These are phyloP conservation scores for Strigamia crassipes DNA, from an alignment of 2,888 invertebrate species.

Conservation along the genomic window DNA sequence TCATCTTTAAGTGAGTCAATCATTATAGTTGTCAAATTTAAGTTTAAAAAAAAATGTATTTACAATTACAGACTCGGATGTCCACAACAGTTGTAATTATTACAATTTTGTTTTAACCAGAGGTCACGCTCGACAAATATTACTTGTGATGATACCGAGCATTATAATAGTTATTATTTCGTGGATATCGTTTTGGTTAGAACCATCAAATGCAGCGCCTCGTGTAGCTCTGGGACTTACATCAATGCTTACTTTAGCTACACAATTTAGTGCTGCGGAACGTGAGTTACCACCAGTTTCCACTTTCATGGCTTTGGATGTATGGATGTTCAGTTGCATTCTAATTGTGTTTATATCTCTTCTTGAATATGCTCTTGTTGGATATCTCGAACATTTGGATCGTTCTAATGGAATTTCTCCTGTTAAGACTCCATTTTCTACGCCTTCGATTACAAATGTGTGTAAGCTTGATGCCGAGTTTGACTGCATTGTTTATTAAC, in stretches of 20 bases:
- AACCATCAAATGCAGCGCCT: background rate
- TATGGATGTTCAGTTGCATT: conserved; percentile 14
- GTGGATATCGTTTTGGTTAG: conserved; percentile 27
- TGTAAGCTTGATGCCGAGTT: too few relatives aligned
- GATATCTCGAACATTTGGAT: background rate
- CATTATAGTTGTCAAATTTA: background rate
- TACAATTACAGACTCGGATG: background rate
- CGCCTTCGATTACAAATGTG: too few relatives aligned
- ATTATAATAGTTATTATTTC: conserved; percentile 1
- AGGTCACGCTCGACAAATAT: background rate
- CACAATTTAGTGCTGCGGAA: background rate
- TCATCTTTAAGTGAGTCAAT: background rate
- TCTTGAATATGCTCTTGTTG: background rate
- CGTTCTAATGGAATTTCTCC: too few relatives aligned
- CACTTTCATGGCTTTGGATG: background rate
- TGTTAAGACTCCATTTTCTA: too few relatives aligned
- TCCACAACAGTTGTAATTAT: background rate
- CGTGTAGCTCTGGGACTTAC: background rate
- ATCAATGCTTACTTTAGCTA: background rate
- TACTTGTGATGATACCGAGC: conserved; percentile 6
- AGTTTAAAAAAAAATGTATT: background rate
- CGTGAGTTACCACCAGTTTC: background rate
- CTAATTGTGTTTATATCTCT: background rate
- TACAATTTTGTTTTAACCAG: background rate
- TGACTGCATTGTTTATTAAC: too few relatives aligned